These are phyloP conservation scores for Lindbergichthys nudifrons DNA, from an alignment of 2,797 vertebrate species.

Conservation along the genomic window DNA sequence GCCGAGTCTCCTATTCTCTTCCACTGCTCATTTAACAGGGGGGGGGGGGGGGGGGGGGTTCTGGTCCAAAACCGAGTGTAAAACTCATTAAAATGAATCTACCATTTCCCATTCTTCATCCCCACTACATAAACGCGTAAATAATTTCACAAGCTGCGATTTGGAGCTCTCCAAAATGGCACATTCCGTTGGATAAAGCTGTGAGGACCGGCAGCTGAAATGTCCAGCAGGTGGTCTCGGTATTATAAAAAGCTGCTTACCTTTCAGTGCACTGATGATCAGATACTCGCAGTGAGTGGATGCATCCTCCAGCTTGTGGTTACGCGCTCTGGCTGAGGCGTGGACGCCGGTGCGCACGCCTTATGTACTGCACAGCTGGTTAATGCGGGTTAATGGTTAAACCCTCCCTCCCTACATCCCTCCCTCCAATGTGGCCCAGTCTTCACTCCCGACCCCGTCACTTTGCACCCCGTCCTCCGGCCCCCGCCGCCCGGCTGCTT, in stretches of 20 bases:
- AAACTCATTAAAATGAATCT: slow-evolving; percentile 6
- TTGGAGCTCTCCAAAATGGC: not conserved
- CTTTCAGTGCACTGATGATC: slow-evolving; percentile 48
- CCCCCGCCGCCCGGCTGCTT: slow-evolving; percentile 62
- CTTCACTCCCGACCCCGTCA: slow-evolving; percentile 63
- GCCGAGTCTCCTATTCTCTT: slow-evolving; percentile 67
- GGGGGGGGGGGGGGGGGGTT: slow-evolving; percentile 48
- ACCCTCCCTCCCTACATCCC: slow-evolving; percentile 66
- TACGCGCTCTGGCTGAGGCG: slow-evolving; percentile 65
- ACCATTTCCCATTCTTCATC: not conserved
- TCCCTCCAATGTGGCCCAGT: slow-evolving; percentile 55
- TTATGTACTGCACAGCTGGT: slow-evolving; percentile 73
- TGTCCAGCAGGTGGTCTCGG: slow-evolving; percentile 8
- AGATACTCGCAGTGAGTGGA: slow-evolving; percentile 19
- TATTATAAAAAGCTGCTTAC: slow-evolving; percentile 45
- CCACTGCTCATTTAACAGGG: slow-evolving; percentile 66
- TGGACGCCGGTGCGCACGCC: slow-evolving; percentile 75
- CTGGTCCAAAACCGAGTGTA: slow-evolving; percentile 44
- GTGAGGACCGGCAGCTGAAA: not conserved
- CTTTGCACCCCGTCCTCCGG: slow-evolving; percentile 71
- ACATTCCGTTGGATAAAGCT: slow-evolving; percentile 31
- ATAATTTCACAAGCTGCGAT: too few species aligned
- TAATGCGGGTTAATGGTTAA: slow-evolving; percentile 77
- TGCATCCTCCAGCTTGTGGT: slow-evolving; percentile 50
- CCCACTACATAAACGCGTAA: too few species aligned